Evolutionary conservation across 2,888 invertebrate genomes (phyloP), one percentile per base, ranked within the genome.

Genomic region (Itoplectis maculator): DNA sequence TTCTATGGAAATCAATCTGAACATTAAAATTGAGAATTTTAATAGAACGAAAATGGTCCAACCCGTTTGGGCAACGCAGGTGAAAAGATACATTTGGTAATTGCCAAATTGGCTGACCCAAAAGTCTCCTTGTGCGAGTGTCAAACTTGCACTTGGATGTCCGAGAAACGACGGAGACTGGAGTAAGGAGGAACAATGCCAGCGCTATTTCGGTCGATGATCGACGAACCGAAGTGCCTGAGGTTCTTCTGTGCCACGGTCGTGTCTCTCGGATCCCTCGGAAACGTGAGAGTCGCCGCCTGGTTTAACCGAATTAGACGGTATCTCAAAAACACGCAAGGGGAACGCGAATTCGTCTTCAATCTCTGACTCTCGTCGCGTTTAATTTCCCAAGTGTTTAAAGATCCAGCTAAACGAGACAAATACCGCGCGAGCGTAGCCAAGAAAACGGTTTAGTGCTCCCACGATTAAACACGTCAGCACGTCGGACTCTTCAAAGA

Each of bases 141-240:
- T 61, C 42, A 51, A 54, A 45, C 40, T 42, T 54, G 74, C 61
- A 65, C 65, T 65, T 54, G 51, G 20, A 37, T 54, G 63, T n/a
- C 20, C 35, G 49, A 56, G 49, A 61, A 61, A 54, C 29, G 3
- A 29, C 59, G 72, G n/a, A 40, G 74, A 56, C 87, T 88, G 88
- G 87, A 88, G 86, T 86, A 89, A 89, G 91, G 87, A 89, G 89
- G 90, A 92, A 91, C 92, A 92, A 92, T 92, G 91, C 91, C 92
- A 91, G 87, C 84, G 89, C 86, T 91, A 91, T 92, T 91, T 91
- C 86, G 79, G 91, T 89, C 90, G 90, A 86, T 92, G 91, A 91
- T 91, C 89, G 89, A 89, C 59, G 35, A 72, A 42, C 59, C 37
- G 49, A 63, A 51, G 37, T 35, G 37, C 49, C 3, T 51, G 20